Conservation (phyloP, 2,888 invertebrate genomes). For the Andrena bicolor region DNA sequence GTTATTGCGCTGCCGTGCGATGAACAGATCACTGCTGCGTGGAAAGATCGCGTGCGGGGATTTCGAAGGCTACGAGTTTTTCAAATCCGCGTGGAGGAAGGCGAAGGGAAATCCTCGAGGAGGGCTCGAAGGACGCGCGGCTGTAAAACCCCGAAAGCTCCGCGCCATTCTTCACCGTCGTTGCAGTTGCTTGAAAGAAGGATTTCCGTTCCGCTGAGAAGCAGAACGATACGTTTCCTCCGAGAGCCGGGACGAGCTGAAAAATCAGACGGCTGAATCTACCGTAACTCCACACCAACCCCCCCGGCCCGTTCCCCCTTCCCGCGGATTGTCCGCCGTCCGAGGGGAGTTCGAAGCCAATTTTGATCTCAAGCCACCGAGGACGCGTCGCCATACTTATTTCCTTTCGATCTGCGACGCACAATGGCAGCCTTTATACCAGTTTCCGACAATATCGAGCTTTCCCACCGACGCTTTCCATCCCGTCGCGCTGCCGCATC, state of each 20-base stretch:
- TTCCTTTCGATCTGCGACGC: not conserved
- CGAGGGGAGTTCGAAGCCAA: constrained; percentile 1
- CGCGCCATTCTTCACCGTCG: constrained; percentile 49
- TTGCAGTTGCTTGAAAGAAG: constrained; percentile 53
- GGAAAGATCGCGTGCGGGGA: no score
- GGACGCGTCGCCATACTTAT: constrained; percentile 1
- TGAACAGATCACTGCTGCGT: no score
- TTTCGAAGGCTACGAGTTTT: not conserved
- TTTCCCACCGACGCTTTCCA: not conserved
- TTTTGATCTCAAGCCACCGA: not conserved
- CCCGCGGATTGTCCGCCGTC: not conserved
- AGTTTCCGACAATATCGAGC: not conserved
- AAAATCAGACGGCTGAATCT: constrained; percentile 63
- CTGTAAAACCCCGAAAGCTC: constrained; percentile 57
- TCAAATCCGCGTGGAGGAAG: not conserved
- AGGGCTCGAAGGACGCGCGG: constrained; percentile 27
- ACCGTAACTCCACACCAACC: constrained; percentile 27
- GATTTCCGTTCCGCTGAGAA: constrained; percentile 59
- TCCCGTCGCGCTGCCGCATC: no score
- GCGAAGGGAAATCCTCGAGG: not conserved
- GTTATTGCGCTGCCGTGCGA: no score
- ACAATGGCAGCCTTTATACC: not conserved
- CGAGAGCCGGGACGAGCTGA: constrained; percentile 42
- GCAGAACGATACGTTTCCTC: constrained; percentile 41
- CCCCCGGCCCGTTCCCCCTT: not conserved